Base-by-base conservation (phyloP, 1,140 invertebrate genomes). In the Drosophila bipectinata region DNA sequence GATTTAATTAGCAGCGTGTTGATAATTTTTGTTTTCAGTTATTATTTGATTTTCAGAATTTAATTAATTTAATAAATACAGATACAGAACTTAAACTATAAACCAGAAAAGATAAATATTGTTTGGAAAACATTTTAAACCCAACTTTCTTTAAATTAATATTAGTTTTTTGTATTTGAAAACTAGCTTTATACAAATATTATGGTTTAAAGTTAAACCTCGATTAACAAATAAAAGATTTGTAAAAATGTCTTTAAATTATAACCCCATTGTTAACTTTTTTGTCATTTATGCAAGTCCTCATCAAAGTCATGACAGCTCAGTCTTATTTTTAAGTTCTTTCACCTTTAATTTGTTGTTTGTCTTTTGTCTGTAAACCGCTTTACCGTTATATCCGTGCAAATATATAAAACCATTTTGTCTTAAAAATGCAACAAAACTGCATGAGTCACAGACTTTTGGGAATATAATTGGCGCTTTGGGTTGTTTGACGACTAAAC, bases 391-490 rank as follows among this genome's bases (percentile, higher is more conserved):
- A 21, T 62, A 10, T 48, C 12, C 4, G 15, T 41, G 34, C 44
- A 54, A 44, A 72, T 37, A 53, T 18, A 28, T 14, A 32, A 39
- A 62, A 52, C 34, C 26, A 24, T 45, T 56, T 74, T 39, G 26
- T 37, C 24, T 55, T 45, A 12, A 45, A 59, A 47, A 18, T 63
- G 61, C 54, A 59, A 34, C 55, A 18, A 62, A 66, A 41, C 28
- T 14, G 6, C 39, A 18, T 75, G 61, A 67, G n/a, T 76, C 72
- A 76, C 28, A 10, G 12, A 9, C 14, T 28, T 44, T 67, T 67
- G 47, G n/a, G 52, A 10, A 8, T 28, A 34, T 34, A 51, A 34
- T 62, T 49, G 37, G 5, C 7, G 18, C 10, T 12, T 28, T 26
- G 24, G 6, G 8, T 37, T 41, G 34, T 64, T 18, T 24, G 32